phyloP scores from a whole-genome alignment of 2,888 invertebrate species.

The Xylocampa areola region DNA sequence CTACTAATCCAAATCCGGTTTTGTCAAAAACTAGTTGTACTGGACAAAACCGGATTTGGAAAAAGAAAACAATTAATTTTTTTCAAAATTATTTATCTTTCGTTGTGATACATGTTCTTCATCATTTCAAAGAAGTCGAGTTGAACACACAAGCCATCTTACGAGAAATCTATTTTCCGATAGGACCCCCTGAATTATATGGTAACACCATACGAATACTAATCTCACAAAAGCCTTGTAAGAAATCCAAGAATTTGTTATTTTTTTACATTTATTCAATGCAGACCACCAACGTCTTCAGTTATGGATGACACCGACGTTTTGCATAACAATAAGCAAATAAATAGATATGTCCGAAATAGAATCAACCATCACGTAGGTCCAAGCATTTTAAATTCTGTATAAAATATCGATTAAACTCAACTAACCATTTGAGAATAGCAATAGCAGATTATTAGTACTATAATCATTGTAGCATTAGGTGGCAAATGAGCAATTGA shows the following conservation, averaged over 20 bases:
- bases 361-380: conserved; percentile 26
- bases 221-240: conserved; percentile 33
- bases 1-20: too few species aligned
- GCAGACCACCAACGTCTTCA: conserved; percentile 50
- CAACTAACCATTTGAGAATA: conserved; percentile 24
- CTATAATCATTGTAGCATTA: conserved; percentile 45
- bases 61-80: too few species aligned
- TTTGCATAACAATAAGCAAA: conserved; percentile 45
- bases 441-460: conserved; percentile 40
- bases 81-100: too few species aligned
- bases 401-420: conserved; percentile 42
- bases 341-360: conserved; percentile 12
- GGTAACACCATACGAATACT: conserved; percentile 40
- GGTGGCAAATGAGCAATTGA: conserved; percentile 41
- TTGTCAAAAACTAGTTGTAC: too few species aligned
- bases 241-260: conserved; percentile 28
- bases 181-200: conserved; percentile 38
- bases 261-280: conserved; percentile 41
- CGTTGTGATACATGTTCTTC: too few species aligned
- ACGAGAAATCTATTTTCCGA: conserved; percentile 11
- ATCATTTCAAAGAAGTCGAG: not conserved
- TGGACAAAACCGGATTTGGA: too few species aligned
- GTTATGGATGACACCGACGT: conserved; percentile 28
- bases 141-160: conserved; percentile 7
- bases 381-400: conserved; percentile 9